Percentiles rank a stretch among this genome's conserved stretches.
phyloP scores from a whole-genome alignment of 2,113 vertebrate species.

The Acinonyx jubatus region DNA sequence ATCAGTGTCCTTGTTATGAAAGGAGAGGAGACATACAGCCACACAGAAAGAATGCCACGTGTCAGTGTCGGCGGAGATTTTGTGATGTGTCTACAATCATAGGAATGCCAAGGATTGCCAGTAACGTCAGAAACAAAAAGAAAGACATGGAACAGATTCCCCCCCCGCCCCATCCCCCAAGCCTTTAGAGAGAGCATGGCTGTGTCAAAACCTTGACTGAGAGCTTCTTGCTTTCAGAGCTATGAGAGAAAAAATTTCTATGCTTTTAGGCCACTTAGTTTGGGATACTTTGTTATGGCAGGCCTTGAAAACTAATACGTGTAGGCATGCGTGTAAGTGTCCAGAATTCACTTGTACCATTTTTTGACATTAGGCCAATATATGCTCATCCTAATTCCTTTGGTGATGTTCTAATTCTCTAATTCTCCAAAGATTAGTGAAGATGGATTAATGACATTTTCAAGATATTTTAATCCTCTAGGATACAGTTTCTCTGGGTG shows the following conservation, averaged over 20 bases:
- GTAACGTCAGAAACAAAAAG: neutral
- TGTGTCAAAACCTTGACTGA: neutral
- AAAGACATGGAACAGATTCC: neutral
- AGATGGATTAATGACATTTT: neutral
- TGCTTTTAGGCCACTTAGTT: neutral
- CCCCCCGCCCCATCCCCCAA: no score
- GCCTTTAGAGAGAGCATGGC: neutral
- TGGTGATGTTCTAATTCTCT: neutral
- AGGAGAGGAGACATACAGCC: neutral
- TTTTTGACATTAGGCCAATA: neutral
- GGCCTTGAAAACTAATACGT: neutral
- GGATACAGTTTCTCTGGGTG: neutral
- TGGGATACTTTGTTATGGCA: neutral
- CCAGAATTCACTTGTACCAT: neutral
- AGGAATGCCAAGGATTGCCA: neutral
- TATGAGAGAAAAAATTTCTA: neutral
- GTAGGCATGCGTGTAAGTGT: neutral
- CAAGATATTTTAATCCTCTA: neutral
- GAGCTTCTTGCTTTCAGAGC: neutral
- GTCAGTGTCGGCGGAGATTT: neutral
- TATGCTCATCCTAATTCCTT: neutral
- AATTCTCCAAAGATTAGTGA: neutral
- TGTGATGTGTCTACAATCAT: neutral
- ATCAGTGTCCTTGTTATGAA: neutral
- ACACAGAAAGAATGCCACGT: neutral